phyloP scores from a whole-genome alignment of 2,797 vertebrate genomes.

The Rhabdomys pumilio region DNA sequence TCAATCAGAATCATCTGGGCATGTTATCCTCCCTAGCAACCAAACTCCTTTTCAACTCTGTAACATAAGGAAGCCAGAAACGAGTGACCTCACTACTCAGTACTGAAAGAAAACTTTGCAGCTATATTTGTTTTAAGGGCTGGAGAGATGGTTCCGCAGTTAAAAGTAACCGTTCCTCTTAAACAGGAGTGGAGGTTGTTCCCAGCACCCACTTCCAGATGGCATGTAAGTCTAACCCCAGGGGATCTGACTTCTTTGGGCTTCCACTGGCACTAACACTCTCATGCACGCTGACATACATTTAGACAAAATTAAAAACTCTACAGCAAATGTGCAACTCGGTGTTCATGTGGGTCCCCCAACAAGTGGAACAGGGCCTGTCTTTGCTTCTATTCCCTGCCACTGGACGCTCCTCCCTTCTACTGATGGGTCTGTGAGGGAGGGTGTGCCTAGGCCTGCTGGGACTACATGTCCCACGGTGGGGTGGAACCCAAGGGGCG shows the following conservation, averaged over 20 bases:
- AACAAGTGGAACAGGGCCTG: neutral
- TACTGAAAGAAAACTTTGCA: neutral
- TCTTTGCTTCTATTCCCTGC: neutral
- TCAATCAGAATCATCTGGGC: neutral
- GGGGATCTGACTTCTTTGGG: neutral
- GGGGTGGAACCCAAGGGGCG: neutral
- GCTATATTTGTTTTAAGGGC: neutral
- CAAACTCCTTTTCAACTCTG: neutral
- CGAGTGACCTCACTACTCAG: neutral
- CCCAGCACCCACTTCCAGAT: neutral
- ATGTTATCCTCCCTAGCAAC: neutral
- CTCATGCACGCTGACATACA: neutral
- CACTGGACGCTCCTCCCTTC: neutral
- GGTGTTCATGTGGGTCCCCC: neutral
- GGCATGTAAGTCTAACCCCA: neutral
- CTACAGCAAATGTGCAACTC: neutral
- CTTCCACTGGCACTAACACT: neutral
- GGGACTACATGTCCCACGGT: neutral
- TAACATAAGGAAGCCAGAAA: neutral
- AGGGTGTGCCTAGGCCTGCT: neutral
- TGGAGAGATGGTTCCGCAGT: neutral
- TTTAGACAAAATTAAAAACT: neutral
- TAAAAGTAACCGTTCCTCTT: neutral
- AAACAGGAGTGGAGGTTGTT: neutral
- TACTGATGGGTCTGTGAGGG: neutral